These are phyloP conservation scores for Limnothrissa miodon DNA, from an alignment of 2,113 vertebrate species.

Conservation along the genomic window DNA sequence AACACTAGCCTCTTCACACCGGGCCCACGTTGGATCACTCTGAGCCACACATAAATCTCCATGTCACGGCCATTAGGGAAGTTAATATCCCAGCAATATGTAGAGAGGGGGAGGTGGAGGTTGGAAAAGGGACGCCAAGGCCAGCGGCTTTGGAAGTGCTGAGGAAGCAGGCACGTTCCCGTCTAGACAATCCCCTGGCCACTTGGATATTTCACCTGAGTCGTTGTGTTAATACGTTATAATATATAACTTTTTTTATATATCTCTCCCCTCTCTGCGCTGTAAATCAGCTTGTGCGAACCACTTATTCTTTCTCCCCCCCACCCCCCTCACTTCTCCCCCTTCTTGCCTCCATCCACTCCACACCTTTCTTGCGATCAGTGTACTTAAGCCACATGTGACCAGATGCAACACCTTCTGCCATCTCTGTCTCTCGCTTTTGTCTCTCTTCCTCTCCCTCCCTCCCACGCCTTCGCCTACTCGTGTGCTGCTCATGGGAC, in stretches of 20 bases:
- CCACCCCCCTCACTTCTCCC: neutral
- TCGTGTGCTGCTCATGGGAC: neutral
- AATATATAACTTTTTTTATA: neutral
- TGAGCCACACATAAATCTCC: neutral
- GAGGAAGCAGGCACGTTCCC: slow-evolving; percentile 23
- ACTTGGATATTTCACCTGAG: slow-evolving; percentile 38
- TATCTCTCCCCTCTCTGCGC: neutral
- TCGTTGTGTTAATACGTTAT: slow-evolving; percentile 24
- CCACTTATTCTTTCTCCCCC: neutral
- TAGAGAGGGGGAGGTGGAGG: neutral
- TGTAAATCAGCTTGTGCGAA: slow-evolving; percentile 16
- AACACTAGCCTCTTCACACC: neutral
- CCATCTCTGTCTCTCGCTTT: neutral
- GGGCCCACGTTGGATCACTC: neutral
- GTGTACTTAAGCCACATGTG: slow-evolving; percentile 8
- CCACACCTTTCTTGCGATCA: neutral
- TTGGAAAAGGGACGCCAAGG: neutral
- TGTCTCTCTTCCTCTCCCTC: slow-evolving; percentile 4
- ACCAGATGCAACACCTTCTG: neutral
- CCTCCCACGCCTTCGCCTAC: neutral
- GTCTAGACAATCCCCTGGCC: slow-evolving; percentile 37
- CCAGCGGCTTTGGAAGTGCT: slow-evolving; percentile 28
- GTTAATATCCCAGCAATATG: slow-evolving; percentile 4
- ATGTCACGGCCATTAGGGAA: neutral
- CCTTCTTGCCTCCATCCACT: neutral